phyloP scores from a whole-genome alignment of 1,140 invertebrate genomes.

The Pseudomyrmex sp. region DNA sequence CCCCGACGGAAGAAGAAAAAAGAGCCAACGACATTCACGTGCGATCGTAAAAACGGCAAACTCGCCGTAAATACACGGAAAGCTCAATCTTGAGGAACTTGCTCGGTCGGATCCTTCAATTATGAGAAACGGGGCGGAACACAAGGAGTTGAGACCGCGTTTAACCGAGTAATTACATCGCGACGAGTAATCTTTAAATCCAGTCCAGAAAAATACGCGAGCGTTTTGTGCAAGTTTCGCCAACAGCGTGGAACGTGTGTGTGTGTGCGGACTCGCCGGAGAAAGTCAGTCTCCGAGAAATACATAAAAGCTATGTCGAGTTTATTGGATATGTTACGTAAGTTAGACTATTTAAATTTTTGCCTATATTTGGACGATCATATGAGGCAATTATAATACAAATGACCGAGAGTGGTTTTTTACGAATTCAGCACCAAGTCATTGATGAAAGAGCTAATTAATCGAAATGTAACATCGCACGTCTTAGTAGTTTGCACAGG shows the following conservation, averaged over 20 bases:
- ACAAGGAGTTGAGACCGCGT: background rate
- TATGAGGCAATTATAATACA: no score
- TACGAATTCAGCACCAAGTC: no score
- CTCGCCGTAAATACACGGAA: conserved; percentile 9
- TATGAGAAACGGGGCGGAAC: conserved; percentile 15
- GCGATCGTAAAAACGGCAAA: conserved; percentile 27
- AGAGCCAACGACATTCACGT: background rate
- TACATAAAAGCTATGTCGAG: conserved; percentile 20
- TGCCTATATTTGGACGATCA: background rate
- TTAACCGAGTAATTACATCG: conserved; percentile 1
- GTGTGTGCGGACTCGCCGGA: conserved; percentile 16
- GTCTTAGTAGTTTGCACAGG: no score
- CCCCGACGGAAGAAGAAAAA: background rate
- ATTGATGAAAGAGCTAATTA: no score
- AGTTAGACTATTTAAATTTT: conserved; percentile 1
- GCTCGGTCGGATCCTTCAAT: background rate
- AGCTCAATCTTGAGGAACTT: conserved; percentile 24
- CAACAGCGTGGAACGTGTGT: background rate
- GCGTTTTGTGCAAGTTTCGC: conserved; percentile 15
- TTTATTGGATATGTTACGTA: conserved; percentile 37
- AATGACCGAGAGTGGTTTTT: no score
- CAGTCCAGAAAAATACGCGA: conserved; percentile 13
- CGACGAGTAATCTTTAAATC: background rate
- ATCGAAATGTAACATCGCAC: no score
- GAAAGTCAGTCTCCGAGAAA: conserved; percentile 33